Base-by-base conservation (phyloP, 23 tunicate genomes). In the Diplosoma virens region DNA sequence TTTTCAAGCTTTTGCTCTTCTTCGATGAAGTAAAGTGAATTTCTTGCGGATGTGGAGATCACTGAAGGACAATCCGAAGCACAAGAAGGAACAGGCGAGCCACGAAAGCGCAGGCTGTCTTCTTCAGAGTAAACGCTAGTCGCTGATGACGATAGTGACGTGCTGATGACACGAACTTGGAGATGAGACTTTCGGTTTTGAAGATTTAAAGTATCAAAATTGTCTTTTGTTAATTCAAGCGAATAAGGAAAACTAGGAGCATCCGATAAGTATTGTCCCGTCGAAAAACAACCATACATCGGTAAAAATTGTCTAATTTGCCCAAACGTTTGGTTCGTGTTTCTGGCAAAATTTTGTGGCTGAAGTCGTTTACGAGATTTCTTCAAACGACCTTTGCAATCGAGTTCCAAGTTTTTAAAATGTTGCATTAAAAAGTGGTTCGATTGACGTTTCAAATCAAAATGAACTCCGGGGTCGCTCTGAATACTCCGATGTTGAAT, bases 131-230 rank as follows among this genome's bases (percentile, higher is more conserved):
- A 87, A 29, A 80, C 31, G 46, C 86, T 87, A 5, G 94, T 70
- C 0, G 86, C 79, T 1, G 94, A 87, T n/a, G 94, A 87, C 7
- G 94, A 76, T 20, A 87, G 61, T 0, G 94, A 87, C 7, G 94
- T 79, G 68, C 86, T 80, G 75, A 53, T 55, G 45, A 58, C 75
- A 3, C 83, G 72, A 21, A 59, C 74, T 64, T 78, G 50, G 77
- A 53, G 53, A 11, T 33, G 37, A 17, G 37, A 31, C 21, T 32
- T 47, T 30, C 79, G 76, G 23, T 74, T 81, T 1, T 61, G 52
- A 25, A 72, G 54, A 0, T 78, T 63, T 61, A 67, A 37, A 45
- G 63, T 74, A 35, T 30, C 47, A 3, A 52, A 26, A 47, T 54
- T 31, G n/a, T n/a, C n/a, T 54, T 67, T 67, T 3, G 1, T 9